Conservation (phyloP, 2,888 invertebrate species). For the Nemoura dubitans region DNA sequence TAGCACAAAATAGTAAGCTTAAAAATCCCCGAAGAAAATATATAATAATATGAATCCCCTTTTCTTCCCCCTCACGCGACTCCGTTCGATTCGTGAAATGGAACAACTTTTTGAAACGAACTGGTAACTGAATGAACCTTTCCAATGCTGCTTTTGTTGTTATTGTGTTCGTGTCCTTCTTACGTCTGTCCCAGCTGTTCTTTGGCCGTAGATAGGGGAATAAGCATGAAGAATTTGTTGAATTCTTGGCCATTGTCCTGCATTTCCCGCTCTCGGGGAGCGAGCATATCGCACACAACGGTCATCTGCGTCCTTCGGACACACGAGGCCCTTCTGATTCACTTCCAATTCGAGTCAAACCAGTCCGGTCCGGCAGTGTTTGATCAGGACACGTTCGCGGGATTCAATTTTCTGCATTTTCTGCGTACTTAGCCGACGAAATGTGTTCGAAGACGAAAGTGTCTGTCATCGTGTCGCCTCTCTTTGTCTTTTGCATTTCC, state of each 20-base stretch:
- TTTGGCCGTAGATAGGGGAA: slow-evolving; percentile 32
- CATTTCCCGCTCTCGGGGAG: slow-evolving; percentile 17
- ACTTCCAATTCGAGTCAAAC: not conserved
- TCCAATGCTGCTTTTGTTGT: slow-evolving; percentile 38
- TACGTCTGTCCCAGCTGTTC: slow-evolving; percentile 43
- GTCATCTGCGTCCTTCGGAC: not conserved
- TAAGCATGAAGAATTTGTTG: slow-evolving; percentile 40
- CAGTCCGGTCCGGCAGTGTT: not conserved
- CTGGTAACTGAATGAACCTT: slow-evolving; percentile 45
- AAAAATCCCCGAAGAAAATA: slow-evolving; percentile 29
- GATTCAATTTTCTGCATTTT: not conserved
- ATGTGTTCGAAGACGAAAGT: not conserved
- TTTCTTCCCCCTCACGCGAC: slow-evolving; percentile 13
- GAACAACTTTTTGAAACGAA: slow-evolving; percentile 44
- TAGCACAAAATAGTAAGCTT: slow-evolving; percentile 40
- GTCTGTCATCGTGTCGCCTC: not conserved
- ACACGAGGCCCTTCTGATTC: not conserved
- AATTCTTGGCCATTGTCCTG: slow-evolving; percentile 34
- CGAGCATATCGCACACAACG: slow-evolving; percentile 23
- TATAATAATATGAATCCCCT: slow-evolving; percentile 33
- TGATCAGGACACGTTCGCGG: not conserved
- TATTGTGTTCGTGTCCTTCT: slow-evolving; percentile 42
- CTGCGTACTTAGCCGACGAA: not conserved
- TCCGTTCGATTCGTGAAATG: slow-evolving; percentile 43
- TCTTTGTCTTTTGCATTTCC: slow-evolving; percentile 21